Evolutionary conservation across 2,113 vertebrate genomes (phyloP).

Genomic region (Xenopus borealis): DNA sequence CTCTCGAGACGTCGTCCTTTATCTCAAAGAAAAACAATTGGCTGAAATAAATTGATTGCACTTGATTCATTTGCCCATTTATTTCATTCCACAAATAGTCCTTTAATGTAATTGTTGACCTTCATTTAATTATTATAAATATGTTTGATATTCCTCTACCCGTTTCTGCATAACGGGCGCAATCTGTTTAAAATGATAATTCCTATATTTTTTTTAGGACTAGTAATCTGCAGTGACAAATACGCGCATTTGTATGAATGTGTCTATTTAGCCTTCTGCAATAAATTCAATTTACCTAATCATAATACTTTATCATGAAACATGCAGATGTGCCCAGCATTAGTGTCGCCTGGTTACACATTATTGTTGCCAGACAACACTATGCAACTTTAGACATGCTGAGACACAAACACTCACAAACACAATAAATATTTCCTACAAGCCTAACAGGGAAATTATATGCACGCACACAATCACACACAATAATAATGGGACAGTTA

Average conservation of each 20-base stretch:
- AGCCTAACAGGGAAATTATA: too few relatives aligned
- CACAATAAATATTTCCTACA: too few relatives aligned
- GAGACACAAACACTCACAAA: constrained; percentile 14
- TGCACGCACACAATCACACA: too few relatives aligned
- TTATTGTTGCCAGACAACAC: constrained; percentile 32
- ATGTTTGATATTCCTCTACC: not conserved
- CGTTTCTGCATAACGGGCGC: not conserved
- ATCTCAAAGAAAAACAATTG: not conserved
- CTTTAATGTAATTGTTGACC: not conserved
- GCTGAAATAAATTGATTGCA: not conserved
- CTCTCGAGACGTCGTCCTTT: not conserved
- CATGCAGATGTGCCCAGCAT: constrained; percentile 37
- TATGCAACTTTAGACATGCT: constrained; percentile 8
- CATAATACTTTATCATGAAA: constrained; percentile 34
- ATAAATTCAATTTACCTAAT: constrained; percentile 31
- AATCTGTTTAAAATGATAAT: not conserved
- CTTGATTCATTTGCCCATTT: not conserved
- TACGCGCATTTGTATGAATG: constrained; percentile 16
- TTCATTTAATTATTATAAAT: not conserved
- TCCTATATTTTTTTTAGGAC: not conserved
- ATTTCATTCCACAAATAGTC: not conserved
- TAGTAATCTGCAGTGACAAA: constrained; percentile 9
- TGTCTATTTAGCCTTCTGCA: not conserved
- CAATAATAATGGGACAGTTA: too few relatives aligned
- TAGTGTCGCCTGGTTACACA: constrained; percentile 33